These are phyloP conservation scores for Ptilorrhoa leucosticta DNA, from an alignment of 2,113 vertebrate species.

Conservation along the genomic window DNA sequence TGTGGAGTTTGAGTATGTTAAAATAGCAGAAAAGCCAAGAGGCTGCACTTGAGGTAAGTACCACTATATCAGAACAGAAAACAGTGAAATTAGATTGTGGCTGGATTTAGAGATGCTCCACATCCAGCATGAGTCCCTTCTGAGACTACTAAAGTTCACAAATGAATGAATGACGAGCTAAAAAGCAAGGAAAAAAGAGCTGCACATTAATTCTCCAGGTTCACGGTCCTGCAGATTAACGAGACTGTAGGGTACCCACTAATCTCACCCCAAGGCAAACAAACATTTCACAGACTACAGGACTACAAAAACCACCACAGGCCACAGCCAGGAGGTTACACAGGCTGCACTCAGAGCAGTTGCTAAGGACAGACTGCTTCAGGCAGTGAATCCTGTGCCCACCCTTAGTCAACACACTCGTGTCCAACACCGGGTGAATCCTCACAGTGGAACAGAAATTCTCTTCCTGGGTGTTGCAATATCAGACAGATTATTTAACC, in stretches of 20 bases:
- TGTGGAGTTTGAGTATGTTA: neutral
- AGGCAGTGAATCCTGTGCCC: neutral
- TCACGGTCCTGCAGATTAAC: neutral
- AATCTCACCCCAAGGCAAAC: neutral
- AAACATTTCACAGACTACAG: neutral
- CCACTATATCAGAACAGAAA: neutral
- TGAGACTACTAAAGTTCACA: neutral
- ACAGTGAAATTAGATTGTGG: neutral
- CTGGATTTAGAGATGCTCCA: neutral
- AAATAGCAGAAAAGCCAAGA: neutral
- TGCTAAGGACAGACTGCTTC: neutral
- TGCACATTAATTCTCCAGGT: neutral
- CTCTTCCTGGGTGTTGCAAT: neutral
- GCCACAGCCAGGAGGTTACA: neutral
- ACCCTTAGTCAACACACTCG: neutral
- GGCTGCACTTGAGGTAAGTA: neutral
- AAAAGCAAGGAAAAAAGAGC: neutral
- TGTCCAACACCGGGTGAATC: neutral
- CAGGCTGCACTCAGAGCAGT: neutral
- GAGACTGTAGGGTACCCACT: neutral
- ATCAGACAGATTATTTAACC: neutral
- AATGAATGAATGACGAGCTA: neutral
- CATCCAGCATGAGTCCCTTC: neutral
- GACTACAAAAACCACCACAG: neutral
- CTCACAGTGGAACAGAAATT: neutral